phyloP scores from a whole-genome alignment of 37 sponge, comb jelly and placozoan species.

The Bolinopsis microptera region DNA sequence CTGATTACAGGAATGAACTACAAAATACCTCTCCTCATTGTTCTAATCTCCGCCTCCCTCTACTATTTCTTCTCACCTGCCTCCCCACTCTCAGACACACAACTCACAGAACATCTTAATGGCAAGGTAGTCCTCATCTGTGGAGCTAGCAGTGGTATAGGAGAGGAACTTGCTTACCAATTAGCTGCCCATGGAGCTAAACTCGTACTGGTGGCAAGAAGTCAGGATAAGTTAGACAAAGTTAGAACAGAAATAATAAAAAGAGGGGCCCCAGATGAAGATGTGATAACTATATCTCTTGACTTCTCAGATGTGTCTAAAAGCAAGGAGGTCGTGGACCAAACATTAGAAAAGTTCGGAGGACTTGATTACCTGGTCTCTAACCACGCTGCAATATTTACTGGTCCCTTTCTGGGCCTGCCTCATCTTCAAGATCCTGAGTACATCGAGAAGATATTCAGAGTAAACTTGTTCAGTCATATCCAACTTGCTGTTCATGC shows the following conservation, averaged over 20 bases:
- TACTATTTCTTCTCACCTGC: conserved; percentile 6
- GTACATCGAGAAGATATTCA: background rate
- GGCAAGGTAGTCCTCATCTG: conserved; percentile 23
- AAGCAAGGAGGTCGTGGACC: background rate
- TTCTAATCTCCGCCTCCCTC: background rate
- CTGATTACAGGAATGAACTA: background rate
- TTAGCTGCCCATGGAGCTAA: background rate
- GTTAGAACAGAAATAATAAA: background rate
- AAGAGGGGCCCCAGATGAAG: background rate
- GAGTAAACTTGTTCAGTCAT: conserved; percentile 9
- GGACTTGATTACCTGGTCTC: conserved; percentile 22
- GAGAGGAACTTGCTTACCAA: conserved; percentile 22
- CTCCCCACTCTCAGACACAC: background rate
- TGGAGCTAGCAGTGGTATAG: conserved; percentile 39
- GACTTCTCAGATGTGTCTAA: conserved; percentile 4
- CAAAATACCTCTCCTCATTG: background rate
- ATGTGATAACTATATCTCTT: background rate
- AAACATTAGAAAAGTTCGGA: conserved; percentile 3
- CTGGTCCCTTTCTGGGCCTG: background rate
- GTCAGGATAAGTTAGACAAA: conserved; percentile 8
- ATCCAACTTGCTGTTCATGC: conserved; percentile 13
- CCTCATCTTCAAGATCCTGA: background rate
- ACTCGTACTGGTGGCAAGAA: conserved; percentile 41
- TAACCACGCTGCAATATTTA: conserved; percentile 16
- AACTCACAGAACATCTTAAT: background rate